These are phyloP conservation scores for Borostomias antarcticus DNA, from an alignment of 2,797 vertebrate species.

Conservation along the genomic window DNA sequence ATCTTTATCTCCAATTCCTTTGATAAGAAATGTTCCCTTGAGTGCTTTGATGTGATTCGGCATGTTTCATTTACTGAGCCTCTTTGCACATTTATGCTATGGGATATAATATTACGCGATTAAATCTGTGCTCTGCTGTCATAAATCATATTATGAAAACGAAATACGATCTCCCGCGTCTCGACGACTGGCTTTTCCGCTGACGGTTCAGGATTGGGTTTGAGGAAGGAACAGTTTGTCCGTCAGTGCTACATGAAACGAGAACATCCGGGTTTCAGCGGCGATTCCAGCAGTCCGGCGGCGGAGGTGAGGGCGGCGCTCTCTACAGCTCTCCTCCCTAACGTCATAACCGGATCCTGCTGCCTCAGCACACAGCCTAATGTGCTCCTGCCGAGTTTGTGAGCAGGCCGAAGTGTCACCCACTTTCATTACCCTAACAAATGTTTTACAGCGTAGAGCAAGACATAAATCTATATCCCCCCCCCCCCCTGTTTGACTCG, in stretches of 20 bases:
- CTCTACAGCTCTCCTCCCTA: neutral
- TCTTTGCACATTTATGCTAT: conserved; percentile 23
- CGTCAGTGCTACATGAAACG: neutral
- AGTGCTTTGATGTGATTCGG: conserved; percentile 18
- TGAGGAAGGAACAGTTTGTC: conserved; percentile 12
- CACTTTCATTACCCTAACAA: conserved; percentile 41
- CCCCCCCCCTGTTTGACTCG: conserved; percentile 37
- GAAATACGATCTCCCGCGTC: conserved; percentile 24
- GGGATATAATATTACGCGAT: conserved; percentile 25
- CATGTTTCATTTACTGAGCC: conserved; percentile 19
- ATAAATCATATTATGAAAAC: conserved; percentile 36
- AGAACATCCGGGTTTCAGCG: too few relatives aligned
- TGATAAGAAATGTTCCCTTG: conserved; percentile 4
- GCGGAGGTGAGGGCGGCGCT: neutral
- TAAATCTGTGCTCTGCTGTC: conserved; percentile 33
- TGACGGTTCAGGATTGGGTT: conserved; percentile 28
- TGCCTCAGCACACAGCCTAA: conserved; percentile 27
- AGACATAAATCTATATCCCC: conserved; percentile 36
- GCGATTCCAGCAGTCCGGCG: conserved; percentile 8
- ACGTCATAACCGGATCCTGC: conserved; percentile 6
- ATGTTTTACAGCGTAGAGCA: conserved; percentile 37
- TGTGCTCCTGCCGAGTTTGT: conserved; percentile 13
- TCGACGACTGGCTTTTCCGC: conserved; percentile 19
- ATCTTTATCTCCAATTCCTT: neutral
- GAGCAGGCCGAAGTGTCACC: conserved; percentile 30